These are phyloP conservation scores for Schizopygopsis malacanthus DNA, from an alignment of 2,797 vertebrate genomes.

Conservation along the genomic window DNA sequence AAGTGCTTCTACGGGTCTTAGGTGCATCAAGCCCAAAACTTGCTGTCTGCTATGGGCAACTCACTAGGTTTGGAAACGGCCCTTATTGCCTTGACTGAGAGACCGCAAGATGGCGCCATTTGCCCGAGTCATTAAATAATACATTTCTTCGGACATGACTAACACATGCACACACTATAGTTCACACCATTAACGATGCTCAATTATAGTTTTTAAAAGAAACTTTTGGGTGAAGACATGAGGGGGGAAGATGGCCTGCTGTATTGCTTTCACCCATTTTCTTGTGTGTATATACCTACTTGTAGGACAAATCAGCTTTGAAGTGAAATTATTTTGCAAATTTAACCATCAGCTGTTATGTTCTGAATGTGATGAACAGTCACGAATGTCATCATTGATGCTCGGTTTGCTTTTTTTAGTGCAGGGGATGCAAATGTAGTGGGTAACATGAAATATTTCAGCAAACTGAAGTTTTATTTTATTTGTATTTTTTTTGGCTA, in stretches of 20 bases:
- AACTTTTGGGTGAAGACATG: background rate
- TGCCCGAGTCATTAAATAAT: background rate
- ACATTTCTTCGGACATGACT: background rate
- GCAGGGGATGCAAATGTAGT: conserved; percentile 20
- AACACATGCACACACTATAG: conserved; percentile 6
- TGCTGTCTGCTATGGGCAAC: background rate
- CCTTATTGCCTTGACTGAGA: conserved; percentile 14
- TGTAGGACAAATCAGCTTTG: conserved; percentile 34
- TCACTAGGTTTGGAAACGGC: background rate
- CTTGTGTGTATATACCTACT: conserved; percentile 20
- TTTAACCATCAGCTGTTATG: conserved; percentile 63
- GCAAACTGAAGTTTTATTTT: background rate
- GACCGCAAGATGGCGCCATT: conserved; percentile 30
- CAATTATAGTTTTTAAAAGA: background rate
- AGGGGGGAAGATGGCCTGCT: conserved; percentile 1
- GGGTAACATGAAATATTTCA: conserved; percentile 12
- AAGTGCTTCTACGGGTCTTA: conserved; percentile 8
- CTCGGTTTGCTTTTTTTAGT: conserved; percentile 37
- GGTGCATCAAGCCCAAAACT: background rate
- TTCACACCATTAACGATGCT: conserved; percentile 15
- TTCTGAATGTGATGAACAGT: conserved; percentile 79
- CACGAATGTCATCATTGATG: conserved; percentile 74
- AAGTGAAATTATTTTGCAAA: conserved; percentile 33
- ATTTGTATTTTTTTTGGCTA: background rate
- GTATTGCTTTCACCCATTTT: background rate